phyloP scores from a whole-genome alignment of 23 tunicate species.

The Styela clava region DNA sequence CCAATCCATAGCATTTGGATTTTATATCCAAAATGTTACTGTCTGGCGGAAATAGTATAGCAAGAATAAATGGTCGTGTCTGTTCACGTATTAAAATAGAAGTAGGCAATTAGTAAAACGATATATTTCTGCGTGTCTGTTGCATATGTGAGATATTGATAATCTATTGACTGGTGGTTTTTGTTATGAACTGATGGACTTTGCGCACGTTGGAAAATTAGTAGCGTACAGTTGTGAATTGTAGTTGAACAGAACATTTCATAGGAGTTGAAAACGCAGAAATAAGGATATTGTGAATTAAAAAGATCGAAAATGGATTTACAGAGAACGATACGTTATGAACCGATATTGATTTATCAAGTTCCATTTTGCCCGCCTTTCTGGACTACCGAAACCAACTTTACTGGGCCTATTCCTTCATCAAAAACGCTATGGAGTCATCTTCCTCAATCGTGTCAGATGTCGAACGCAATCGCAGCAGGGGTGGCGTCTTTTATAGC shows the following conservation, averaged over 20 bases:
- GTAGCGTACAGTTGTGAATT: not conserved
- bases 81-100: not conserved
- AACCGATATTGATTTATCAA: not conserved
- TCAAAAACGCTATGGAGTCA: constrained; percentile 3
- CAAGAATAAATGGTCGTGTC: not conserved
- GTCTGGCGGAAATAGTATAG: not conserved
- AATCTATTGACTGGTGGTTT: not conserved
- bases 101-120: not conserved
- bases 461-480: constrained; percentile 2
- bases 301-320: not conserved
- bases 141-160: not conserved
- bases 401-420: not conserved
- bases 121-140: not conserved
- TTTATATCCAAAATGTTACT: not conserved
- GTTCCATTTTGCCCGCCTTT: constrained; percentile 20
- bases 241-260: no score
- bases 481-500: not conserved
- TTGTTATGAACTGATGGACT: not conserved
- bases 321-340: not conserved
- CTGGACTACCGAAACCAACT: not conserved
- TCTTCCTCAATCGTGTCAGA: not conserved
- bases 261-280: no score
- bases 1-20: not conserved
- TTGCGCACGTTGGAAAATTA: not conserved
- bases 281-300: no score